Conservation (phyloP, 2,113 vertebrate genomes). For the Myiagra hebetior region DNA sequence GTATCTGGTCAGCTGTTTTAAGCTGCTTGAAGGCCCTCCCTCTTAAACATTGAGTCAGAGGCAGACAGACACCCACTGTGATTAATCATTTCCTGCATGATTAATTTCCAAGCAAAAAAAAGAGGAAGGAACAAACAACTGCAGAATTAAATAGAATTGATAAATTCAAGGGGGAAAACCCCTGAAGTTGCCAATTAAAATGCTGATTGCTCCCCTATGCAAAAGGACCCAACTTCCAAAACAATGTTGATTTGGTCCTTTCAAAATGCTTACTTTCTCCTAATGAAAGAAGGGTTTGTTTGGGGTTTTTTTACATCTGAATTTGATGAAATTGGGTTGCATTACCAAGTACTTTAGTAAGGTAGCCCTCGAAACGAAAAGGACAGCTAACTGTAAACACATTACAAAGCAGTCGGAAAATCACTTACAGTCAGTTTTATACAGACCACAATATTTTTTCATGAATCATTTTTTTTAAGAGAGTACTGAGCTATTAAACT, state of each 20-base stretch:
- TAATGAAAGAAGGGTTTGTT: neutral
- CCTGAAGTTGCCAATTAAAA: neutral
- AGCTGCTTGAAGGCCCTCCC: neutral
- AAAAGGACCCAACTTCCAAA: neutral
- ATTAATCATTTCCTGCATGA: constrained; percentile 78
- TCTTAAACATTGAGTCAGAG: constrained; percentile 61
- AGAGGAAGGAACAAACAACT: constrained; percentile 58
- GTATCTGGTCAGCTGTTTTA: constrained; percentile 51
- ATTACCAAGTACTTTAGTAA: neutral
- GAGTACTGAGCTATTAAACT: neutral
- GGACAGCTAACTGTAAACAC: neutral
- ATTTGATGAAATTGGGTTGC: neutral
- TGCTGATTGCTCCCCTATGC: neutral
- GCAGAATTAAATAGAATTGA: constrained; percentile 29
- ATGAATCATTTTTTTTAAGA: neutral
- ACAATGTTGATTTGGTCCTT: neutral
- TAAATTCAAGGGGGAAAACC: neutral
- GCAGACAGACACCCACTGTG: constrained; percentile 64
- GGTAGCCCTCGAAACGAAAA: neutral
- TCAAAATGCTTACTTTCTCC: neutral
- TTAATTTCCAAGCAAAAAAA: constrained; percentile 67
- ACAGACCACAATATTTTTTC: neutral
- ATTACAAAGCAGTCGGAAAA: neutral
- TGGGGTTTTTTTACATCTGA: neutral
- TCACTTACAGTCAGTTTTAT: neutral